Percentiles rank a stretch among this genome's conserved stretches.
Conservation (phyloP, 2,113 vertebrate species). For the Piaya cayana region DNA sequence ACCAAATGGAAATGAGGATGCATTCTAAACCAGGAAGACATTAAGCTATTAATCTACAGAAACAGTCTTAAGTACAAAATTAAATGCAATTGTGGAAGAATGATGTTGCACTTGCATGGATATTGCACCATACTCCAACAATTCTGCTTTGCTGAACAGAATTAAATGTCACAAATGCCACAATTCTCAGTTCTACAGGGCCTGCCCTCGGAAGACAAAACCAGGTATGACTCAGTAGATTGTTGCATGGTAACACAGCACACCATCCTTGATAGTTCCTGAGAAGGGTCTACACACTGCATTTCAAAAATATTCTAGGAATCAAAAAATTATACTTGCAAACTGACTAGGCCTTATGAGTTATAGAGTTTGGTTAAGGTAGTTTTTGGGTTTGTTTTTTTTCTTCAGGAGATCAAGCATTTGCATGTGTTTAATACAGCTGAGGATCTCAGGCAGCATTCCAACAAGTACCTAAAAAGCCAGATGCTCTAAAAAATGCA, state of each 20-base stretch:
- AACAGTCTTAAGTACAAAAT: not conserved
- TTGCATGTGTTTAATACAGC: not conserved
- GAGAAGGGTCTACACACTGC: not conserved
- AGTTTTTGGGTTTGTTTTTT: not conserved
- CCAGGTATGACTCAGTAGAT: not conserved
- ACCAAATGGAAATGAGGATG: slow-evolving; percentile 2
- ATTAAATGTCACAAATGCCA: not conserved
- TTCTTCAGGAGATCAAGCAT: not conserved
- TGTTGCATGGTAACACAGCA: not conserved
- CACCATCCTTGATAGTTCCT: not conserved
- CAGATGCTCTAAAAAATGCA: not conserved
- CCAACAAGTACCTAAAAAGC: not conserved
- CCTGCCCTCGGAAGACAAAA: not conserved
- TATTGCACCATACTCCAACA: not conserved
- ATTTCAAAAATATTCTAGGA: not conserved
- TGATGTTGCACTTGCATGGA: not conserved
- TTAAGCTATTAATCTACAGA: slow-evolving; percentile 11
- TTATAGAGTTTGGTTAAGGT: not conserved
- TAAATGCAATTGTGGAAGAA: not conserved
- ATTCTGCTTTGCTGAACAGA: not conserved
- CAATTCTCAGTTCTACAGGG: not conserved
- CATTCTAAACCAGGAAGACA: slow-evolving; percentile 5
- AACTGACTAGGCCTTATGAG: not conserved
- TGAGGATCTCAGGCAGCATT: not conserved
- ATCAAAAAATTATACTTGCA: not conserved